Evolutionary conservation across 2,888 invertebrate genomes (phyloP).

Genomic region (Limenitis camilla): DNA sequence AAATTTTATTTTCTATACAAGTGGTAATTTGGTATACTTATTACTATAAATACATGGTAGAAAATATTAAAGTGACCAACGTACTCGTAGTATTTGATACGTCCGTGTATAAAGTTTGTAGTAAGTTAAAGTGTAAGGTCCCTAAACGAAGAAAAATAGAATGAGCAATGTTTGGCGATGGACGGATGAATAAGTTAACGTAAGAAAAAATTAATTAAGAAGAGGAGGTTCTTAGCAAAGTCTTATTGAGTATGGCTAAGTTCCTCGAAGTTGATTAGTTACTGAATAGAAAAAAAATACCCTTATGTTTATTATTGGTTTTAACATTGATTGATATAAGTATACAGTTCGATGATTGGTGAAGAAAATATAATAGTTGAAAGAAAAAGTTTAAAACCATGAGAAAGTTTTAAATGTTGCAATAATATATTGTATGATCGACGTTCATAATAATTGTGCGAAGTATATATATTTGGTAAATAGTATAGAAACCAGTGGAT

Average conservation of each 20-base stretch:
- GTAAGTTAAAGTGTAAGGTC: slow-evolving; percentile 11
- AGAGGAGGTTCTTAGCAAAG: slow-evolving; percentile 25
- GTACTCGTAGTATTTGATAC: slow-evolving; percentile 8
- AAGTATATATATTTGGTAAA: too few species aligned
- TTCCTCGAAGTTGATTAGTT: slow-evolving; percentile 27
- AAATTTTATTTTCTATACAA: background rate
- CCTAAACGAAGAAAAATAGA: slow-evolving; percentile 20
- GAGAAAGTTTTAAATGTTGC: background rate
- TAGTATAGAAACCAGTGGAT: too few species aligned
- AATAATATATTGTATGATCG: background rate
- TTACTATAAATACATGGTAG: background rate
- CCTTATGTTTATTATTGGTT: slow-evolving; percentile 16
- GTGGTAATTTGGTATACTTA: background rate
- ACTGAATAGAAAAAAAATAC: slow-evolving; percentile 17
- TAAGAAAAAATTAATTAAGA: slow-evolving; percentile 29
- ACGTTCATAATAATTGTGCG: too few species aligned
- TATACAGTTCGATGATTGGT: slow-evolving; percentile 5
- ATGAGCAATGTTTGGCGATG: slow-evolving; percentile 26
- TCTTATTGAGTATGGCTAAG: slow-evolving; percentile 23
- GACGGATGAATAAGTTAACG: slow-evolving; percentile 37
- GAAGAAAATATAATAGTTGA: slow-evolving; percentile 10
- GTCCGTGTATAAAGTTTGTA: slow-evolving; percentile 14
- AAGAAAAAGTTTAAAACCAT: slow-evolving; percentile 1
- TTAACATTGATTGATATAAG: slow-evolving; percentile 14
- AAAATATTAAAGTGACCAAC: slow-evolving; percentile 22